A percentile compares a stretch with the other conserved stretches of the same genome.
These are phyloP conservation scores for Brachyhypopomus occidentalis DNA, from an alignment of 2,113 vertebrate genomes.

Conservation along the genomic window DNA sequence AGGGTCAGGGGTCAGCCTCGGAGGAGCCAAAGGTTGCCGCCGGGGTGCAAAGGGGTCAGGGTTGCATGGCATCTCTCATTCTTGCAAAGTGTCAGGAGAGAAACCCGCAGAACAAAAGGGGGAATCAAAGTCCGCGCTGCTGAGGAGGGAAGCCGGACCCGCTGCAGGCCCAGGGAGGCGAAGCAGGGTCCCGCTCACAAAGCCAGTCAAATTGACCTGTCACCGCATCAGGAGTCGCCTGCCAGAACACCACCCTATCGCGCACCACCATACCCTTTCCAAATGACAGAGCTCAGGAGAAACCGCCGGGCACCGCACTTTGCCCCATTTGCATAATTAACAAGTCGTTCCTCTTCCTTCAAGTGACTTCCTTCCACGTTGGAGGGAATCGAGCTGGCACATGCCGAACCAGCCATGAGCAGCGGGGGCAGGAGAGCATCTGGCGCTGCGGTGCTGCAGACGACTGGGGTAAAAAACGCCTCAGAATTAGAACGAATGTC, in stretches of 20 bases:
- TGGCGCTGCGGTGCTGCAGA: slow-evolving; percentile 45
- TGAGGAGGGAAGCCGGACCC: slow-evolving; percentile 70
- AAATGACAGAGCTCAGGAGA: slow-evolving; percentile 72
- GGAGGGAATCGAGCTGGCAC: slow-evolving; percentile 58
- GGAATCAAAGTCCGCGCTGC: slow-evolving; percentile 83
- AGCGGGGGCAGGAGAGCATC: slow-evolving; percentile 19
- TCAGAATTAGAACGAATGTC: not conserved
- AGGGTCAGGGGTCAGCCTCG: slow-evolving; percentile 88
- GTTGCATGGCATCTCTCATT: slow-evolving; percentile 93
- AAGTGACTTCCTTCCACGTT: slow-evolving; percentile 68
- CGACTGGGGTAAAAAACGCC: slow-evolving; percentile 50
- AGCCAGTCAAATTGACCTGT: slow-evolving; percentile 87
- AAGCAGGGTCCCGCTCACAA: slow-evolving; percentile 79
- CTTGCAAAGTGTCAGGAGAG: slow-evolving; percentile 88
- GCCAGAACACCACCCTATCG: slow-evolving; percentile 78
- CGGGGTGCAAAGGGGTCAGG: slow-evolving; percentile 89
- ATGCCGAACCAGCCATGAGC: slow-evolving; percentile 54
- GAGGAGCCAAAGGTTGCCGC: slow-evolving; percentile 91
- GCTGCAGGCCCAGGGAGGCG: slow-evolving; percentile 73
- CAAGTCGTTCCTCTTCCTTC: slow-evolving; percentile 76
- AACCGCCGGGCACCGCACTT: slow-evolving; percentile 71
- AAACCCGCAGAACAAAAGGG: slow-evolving; percentile 88
- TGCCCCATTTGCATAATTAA: slow-evolving; percentile 79
- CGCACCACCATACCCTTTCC: slow-evolving; percentile 73
- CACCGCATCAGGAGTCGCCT: slow-evolving; percentile 82